Evolutionary conservation across 2,113 vertebrate genomes (phyloP).

Genomic region (Lagopus muta): DNA sequence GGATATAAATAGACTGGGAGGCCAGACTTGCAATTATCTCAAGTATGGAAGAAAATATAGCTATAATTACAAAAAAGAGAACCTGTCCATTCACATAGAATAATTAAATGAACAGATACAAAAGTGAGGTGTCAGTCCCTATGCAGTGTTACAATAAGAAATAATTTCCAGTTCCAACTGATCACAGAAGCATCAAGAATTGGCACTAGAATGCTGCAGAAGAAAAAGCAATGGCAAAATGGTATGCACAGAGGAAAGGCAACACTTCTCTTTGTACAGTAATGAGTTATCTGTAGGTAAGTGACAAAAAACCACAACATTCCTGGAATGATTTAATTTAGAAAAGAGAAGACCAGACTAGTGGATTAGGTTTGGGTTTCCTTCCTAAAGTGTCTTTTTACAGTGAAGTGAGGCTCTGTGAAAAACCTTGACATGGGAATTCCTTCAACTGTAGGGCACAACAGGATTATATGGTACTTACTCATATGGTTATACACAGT

Average conservation of each 20-base stretch:
- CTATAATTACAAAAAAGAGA: not conserved
- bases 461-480: not conserved
- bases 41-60: not conserved
- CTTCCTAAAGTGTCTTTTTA: not conserved
- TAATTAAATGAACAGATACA: not conserved
- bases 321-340: not conserved
- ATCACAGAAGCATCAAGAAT: not conserved
- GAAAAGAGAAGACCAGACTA: not conserved
- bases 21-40: not conserved
- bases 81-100: fast-evolving
- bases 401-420: not conserved
- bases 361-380: not conserved
- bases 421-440: not conserved
- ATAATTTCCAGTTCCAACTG: not conserved
- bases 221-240: not conserved
- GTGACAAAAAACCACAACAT: not conserved
- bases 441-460: not conserved
- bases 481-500: not conserved
- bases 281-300: fast-evolving
- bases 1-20: not conserved
- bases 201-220: not conserved
- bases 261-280: not conserved
- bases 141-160: not conserved
- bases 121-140: not conserved
- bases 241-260: not conserved